Conservation (phyloP, 2,888 invertebrate species). For the Apodemia mormo region DNA sequence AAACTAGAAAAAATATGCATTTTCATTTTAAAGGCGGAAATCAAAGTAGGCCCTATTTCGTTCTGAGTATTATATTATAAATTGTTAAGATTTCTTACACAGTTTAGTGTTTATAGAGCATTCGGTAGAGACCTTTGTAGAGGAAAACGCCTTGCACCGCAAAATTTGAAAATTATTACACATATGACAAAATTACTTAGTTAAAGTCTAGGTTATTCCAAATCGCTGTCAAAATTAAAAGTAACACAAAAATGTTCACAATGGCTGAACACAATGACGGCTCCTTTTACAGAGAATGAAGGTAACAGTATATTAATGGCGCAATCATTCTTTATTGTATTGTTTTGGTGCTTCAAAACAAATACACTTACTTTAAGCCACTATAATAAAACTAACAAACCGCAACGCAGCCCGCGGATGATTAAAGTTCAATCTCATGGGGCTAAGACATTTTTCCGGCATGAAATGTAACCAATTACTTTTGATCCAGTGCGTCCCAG, state of each 20-base stretch:
- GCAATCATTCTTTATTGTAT: not conserved
- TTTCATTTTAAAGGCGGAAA: no score
- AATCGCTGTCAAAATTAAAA: conserved; percentile 16
- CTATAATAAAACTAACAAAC: no score
- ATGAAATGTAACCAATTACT: no score
- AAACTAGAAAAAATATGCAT: no score
- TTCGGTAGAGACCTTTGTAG: not conserved
- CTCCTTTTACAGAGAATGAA: conserved; percentile 46
- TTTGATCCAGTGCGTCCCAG: no score
- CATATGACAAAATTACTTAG: not conserved
- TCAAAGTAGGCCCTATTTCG: no score
- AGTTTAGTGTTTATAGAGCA: not conserved
- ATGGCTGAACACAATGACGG: conserved; percentile 54
- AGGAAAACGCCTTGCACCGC: not conserved
- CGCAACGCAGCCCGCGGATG: no score
- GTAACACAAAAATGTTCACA: conserved; percentile 56
- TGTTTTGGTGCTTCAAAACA: not conserved
- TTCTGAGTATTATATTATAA: no score
- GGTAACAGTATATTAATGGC: conserved; percentile 26
- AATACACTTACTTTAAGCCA: not conserved
- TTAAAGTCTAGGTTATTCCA: conserved; percentile 7
- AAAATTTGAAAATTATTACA: not conserved
- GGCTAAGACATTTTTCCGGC: no score
- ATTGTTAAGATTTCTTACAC: not conserved
- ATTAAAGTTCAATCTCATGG: no score